Evolutionary conservation across 2,888 invertebrate genomes (phyloP).

Genomic region (Chymomyza procnemis): DNA sequence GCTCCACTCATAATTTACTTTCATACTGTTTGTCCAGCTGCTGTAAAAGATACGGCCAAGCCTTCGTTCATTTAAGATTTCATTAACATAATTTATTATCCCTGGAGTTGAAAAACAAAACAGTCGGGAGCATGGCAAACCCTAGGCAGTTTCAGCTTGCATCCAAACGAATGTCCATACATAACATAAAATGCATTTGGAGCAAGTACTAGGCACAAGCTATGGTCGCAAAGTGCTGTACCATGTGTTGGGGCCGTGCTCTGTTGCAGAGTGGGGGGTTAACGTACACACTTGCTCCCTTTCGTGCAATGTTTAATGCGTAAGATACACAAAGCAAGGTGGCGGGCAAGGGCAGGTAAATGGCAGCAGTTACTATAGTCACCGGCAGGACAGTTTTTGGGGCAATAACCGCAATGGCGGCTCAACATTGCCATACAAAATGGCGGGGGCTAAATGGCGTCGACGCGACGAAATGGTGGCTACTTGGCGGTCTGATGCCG

Average conservation of each 20-base stretch:
- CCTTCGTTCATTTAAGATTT: constrained; percentile 49
- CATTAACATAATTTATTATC: background rate
- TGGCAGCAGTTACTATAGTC: constrained; percentile 5
- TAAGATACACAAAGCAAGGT: constrained; percentile 58
- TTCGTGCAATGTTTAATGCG: constrained; percentile 60
- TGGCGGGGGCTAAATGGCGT: constrained; percentile 7
- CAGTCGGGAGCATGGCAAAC: background rate
- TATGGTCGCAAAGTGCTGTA: constrained; percentile 25
- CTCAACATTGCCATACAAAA: constrained; percentile 26
- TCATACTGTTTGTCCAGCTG: background rate
- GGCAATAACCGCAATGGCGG: constrained; percentile 57
- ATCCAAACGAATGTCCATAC: constrained; percentile 16
- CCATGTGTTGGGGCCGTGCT: background rate
- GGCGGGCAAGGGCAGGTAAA: background rate
- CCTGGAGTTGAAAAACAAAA: background rate
- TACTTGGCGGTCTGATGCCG: background rate
- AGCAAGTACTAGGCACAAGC: constrained; percentile 50
- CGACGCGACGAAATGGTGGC: constrained; percentile 2
- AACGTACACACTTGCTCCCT: background rate
- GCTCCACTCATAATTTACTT: background rate
- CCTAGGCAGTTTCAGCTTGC: constrained; percentile 14
- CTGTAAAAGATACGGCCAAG: background rate
- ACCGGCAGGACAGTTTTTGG: constrained; percentile 34
- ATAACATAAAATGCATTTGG: constrained; percentile 39
- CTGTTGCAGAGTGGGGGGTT: constrained; percentile 9